Base-by-base conservation (phyloP, 2,113 vertebrate genomes). In the Tenebrosternarchus preto region DNA sequence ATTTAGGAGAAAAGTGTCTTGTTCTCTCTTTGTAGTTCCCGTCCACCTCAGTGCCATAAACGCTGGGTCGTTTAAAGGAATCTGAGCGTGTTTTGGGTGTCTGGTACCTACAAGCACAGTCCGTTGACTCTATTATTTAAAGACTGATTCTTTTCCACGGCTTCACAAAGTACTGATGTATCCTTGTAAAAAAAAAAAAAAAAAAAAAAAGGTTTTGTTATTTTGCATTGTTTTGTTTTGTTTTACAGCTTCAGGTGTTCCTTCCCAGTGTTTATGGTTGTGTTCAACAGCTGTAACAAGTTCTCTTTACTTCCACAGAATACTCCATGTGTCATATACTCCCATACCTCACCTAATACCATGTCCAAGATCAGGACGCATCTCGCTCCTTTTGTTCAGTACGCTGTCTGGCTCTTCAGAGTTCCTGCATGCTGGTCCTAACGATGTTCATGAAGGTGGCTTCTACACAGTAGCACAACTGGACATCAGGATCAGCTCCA, bases 391-490 rank as follows among this genome's bases (percentile, higher is more conserved):
- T 24, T 12, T 11, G 17, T 15, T n/a, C 69, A 72, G n/a, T n/a
- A n/a, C n/a, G n/a, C 25, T 36, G 20, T 56, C 24, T 29, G 19
- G 31, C 1, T 15, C 29, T 9, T 91, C 92, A 95, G 78, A 95
- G 85, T 64, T 92, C 93, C 69, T 94, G 94, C 61, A 96, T 95
- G 6, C 94, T 96, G 90, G 95, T 96, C 89, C 94, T 94, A 82
- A 99, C 97, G 19, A 99, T 98, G 81, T 98, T 95, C 86, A 98
- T 94, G 89, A 99, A 95, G 31, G 97, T 98, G 78, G 91, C 95
- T 85, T 99, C 98, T 25, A 99, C 92, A 74, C 95, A 95, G 80
- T 98, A 96, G 85, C 98, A 99, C 9, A 99, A 92, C 88, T 93
- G 95, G 57, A 98, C 96, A 1, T 98, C 96, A 0, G 96, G 95